Conservation (phyloP, 2,113 vertebrate genomes). For the Sardina pilchardus region DNA sequence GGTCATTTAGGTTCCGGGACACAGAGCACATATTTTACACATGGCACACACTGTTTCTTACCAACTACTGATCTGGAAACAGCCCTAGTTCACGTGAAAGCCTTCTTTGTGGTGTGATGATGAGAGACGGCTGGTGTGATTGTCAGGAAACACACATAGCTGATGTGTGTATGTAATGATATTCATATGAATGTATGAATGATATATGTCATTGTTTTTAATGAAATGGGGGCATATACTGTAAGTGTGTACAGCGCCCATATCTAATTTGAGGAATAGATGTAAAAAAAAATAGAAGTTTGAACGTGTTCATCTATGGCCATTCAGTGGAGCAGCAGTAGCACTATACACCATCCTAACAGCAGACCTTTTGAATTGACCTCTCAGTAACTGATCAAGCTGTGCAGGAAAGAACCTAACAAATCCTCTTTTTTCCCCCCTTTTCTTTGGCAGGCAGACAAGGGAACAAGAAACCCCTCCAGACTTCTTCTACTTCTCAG, state of each 20-base stretch:
- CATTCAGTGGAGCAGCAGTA: background rate
- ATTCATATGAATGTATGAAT: too few relatives aligned
- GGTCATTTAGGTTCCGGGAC: background rate
- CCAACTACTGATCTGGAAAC: background rate
- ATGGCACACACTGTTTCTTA: background rate
- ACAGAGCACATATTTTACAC: background rate
- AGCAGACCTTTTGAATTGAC: background rate
- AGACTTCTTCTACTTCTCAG: constrained; percentile 98
- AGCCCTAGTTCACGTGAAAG: background rate
- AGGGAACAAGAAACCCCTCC: constrained; percentile 95
- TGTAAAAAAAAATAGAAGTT: background rate
- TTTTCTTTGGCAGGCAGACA: constrained; percentile 79
- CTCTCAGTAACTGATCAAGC: constrained; percentile 1
- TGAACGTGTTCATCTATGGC: background rate
- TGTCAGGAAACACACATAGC: too few relatives aligned
- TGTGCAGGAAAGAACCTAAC: background rate
- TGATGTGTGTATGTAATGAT: background rate
- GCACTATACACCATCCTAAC: background rate
- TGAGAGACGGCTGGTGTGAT: too few relatives aligned
- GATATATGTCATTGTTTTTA: too few relatives aligned
- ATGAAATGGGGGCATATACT: background rate
- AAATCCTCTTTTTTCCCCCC: background rate
- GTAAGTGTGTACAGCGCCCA: background rate
- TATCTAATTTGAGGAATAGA: background rate
- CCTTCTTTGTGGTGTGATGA: background rate